Percentiles rank a stretch among this genome's conserved stretches.
Evolutionary conservation across 1,140 invertebrate species (phyloP).

Genomic region (Lethocerus indicus): DNA sequence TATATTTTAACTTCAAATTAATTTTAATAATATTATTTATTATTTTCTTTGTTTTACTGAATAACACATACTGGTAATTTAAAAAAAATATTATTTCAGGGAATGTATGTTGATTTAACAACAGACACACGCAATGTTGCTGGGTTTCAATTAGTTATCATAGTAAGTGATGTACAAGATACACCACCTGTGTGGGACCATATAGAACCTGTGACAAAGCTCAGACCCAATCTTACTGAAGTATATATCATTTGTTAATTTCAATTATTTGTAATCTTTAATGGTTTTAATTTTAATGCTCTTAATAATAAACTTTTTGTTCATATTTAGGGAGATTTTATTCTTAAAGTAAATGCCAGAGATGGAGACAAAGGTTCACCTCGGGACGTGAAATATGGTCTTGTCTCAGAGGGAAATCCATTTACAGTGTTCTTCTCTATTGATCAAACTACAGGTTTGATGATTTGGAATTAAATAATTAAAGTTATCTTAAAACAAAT

Average conservation of each 20-base stretch:
- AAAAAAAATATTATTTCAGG: too few relatives aligned
- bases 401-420: constrained; percentile 64
- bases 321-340: constrained; percentile 32
- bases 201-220: constrained; percentile 44
- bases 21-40: too few relatives aligned
- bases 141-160: constrained; percentile 56
- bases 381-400: constrained; percentile 60
- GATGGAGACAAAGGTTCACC: constrained; percentile 76
- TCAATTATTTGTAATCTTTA: neutral
- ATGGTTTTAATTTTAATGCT: too few relatives aligned
- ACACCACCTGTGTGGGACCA: constrained; percentile 67
- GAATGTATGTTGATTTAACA: constrained; percentile 61
- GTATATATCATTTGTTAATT: constrained; percentile 18
- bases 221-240: constrained; percentile 35
- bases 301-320: too few relatives aligned
- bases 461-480: neutral
- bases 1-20: too few relatives aligned
- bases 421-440: constrained; percentile 70
- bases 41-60: too few relatives aligned
- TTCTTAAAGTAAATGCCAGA: constrained; percentile 62
- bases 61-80: too few relatives aligned
- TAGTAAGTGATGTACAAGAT: constrained; percentile 72
- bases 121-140: constrained; percentile 74
- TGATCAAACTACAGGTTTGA: constrained; percentile 56
- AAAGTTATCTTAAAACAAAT: too few relatives aligned